Evolutionary conservation across 2,113 vertebrate genomes (phyloP).

Genomic region (Xiphophorus maculatus): DNA sequence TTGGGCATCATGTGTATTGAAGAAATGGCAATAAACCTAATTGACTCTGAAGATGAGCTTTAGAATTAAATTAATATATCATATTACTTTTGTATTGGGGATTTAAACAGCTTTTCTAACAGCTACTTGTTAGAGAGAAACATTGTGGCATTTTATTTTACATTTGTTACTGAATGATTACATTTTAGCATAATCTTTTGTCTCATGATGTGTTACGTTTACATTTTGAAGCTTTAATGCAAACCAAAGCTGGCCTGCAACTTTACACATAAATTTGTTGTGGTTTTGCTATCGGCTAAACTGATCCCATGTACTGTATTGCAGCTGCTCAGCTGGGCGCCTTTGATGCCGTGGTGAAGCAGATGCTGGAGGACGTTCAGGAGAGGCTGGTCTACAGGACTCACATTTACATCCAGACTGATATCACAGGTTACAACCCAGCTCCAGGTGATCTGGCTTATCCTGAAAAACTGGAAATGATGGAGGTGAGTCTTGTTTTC

Average conservation of each 20-base stretch:
- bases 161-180: neutral
- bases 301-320: constrained; percentile 29
- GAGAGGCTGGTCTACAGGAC: constrained; percentile 96
- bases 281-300: constrained; percentile 1
- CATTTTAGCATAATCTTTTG: neutral
- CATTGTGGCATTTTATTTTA: neutral
- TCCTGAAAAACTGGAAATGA: constrained; percentile 97
- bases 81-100: neutral
- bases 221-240: neutral
- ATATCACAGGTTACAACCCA: constrained; percentile 94
- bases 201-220: neutral
- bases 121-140: neutral
- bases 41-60: neutral
- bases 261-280: neutral
- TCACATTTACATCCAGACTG: constrained; percentile 97
- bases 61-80: no score
- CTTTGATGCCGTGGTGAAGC: constrained; percentile 91
- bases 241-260: neutral
- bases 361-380: constrained; percentile 98
- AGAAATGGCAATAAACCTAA: neutral
- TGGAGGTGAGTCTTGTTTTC: constrained; percentile 84
- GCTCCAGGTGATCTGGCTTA: constrained; percentile 95
- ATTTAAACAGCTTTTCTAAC: neutral
- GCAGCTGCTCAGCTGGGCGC: constrained; percentile 90
- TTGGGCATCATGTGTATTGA: neutral